phyloP scores from a whole-genome alignment of 1,140 invertebrate species.

The Achatina immaculata region DNA sequence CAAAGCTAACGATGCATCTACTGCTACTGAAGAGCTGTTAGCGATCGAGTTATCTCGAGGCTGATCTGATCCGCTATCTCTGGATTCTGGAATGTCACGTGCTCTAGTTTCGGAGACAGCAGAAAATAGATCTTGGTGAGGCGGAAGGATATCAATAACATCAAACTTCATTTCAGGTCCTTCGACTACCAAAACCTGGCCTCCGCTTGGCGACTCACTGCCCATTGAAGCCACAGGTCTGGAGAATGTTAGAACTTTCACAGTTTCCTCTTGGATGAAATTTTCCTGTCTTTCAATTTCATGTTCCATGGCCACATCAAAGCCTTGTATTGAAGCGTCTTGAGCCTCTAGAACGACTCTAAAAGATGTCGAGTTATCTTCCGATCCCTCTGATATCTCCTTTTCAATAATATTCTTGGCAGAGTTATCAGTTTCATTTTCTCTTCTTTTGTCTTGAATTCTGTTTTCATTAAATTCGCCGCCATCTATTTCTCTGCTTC shows the following conservation, averaged over 20 bases:
- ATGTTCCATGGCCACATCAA: not conserved
- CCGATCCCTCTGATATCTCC: not conserved
- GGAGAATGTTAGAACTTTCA: not conserved
- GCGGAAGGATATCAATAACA: no score
- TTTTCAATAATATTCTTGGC: not conserved
- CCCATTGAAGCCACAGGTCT: not conserved
- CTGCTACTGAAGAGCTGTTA: not conserved
- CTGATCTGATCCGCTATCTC: no score
- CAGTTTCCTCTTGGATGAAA: not conserved
- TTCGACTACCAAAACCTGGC: not conserved
- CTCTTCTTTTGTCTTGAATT: not conserved
- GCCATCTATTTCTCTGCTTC: not conserved
- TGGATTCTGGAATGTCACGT: not conserved
- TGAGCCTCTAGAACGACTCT: not conserved
- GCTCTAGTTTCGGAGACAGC: not conserved
- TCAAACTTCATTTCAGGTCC: not conserved
- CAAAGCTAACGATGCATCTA: not conserved
- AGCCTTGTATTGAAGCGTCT: not conserved
- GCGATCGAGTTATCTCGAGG: not conserved
- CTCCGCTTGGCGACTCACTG: not conserved
- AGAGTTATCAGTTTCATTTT: not conserved
- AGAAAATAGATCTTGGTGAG: not conserved
- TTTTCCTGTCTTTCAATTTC: not conserved
- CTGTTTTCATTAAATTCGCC: not conserved
- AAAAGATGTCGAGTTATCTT: not conserved